Conservation (phyloP, 2,113 vertebrate genomes). For the Gadus chalcogrammus region DNA sequence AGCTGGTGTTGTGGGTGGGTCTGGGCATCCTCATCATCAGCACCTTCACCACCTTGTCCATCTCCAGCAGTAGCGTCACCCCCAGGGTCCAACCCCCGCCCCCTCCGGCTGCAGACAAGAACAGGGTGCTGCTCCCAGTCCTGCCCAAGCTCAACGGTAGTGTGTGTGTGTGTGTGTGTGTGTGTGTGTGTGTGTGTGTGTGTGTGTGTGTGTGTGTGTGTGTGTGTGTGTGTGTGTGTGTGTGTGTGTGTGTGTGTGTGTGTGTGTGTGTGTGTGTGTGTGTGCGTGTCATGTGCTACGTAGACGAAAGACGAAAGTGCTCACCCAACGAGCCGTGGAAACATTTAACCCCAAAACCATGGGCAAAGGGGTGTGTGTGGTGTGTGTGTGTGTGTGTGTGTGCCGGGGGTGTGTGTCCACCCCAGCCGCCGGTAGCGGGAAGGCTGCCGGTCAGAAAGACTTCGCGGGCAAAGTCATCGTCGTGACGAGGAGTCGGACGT, state of each 20-base stretch:
- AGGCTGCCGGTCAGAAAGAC: no score
- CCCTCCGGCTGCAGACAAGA: conserved; percentile 49
- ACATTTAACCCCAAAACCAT: no score
- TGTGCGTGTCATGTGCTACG: not conserved
- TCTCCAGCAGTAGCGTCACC: conserved; percentile 60
- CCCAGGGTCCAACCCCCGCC: conserved; percentile 47
- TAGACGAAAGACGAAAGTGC: conserved; percentile 49
- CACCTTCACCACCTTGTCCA: conserved; percentile 87
- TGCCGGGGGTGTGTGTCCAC: not conserved
- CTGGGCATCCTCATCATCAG: conserved; percentile 92
- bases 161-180: not conserved
- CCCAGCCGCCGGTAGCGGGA: no score
- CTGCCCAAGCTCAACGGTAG: conserved; percentile 31
- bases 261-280: conserved; percentile 8
- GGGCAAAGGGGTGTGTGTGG: no score
- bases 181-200: conserved; percentile 9
- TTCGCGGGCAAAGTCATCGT: conserved; percentile 9
- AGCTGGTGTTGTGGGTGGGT: conserved; percentile 92
- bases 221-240: not conserved
- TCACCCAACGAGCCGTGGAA: conserved; percentile 47
- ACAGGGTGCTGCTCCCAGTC: conserved; percentile 34
- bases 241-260: not conserved
- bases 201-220: conserved; percentile 8
- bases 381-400: not conserved
- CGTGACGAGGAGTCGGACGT: conserved; percentile 15